Conservation (phyloP, 2,797 vertebrate genomes). For the Halcyon leucocephala region DNA sequence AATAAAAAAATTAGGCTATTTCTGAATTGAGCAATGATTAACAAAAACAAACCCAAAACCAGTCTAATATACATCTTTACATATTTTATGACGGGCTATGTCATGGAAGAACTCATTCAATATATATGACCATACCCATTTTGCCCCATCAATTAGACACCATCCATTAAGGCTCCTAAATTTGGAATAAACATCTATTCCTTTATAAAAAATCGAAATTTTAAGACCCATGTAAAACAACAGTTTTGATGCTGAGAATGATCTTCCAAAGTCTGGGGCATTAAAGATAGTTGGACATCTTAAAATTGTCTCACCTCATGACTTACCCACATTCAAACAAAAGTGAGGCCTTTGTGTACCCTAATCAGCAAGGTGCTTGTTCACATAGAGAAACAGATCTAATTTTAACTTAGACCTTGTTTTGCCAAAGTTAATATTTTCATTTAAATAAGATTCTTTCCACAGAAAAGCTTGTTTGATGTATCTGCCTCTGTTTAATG, state of each 20-base stretch:
- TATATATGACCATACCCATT: rapidly evolving
- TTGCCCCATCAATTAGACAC: background rate
- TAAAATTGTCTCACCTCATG: background rate
- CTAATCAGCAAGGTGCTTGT: background rate
- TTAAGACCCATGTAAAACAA: background rate
- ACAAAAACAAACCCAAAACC: background rate
- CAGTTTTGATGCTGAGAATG: background rate
- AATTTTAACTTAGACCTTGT: background rate
- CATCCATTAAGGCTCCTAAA: background rate
- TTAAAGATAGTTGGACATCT: background rate
- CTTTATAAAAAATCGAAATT: background rate
- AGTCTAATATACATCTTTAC: background rate
- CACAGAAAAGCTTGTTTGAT: constrained; percentile 38
- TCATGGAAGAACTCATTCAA: background rate
- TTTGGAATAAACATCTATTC: background rate
- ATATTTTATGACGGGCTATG: background rate
- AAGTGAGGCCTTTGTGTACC: background rate
- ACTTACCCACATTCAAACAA: background rate
- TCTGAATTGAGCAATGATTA: background rate
- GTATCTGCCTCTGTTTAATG: constrained; percentile 22
- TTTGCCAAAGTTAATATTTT: constrained; percentile 20
- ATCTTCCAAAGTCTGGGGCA: background rate
- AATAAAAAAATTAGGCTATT: background rate
- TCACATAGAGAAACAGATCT: background rate
- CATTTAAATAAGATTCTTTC: constrained; percentile 10